Conservation (phyloP, 2,888 invertebrate species). For the Cryptophagus acutangulus region DNA sequence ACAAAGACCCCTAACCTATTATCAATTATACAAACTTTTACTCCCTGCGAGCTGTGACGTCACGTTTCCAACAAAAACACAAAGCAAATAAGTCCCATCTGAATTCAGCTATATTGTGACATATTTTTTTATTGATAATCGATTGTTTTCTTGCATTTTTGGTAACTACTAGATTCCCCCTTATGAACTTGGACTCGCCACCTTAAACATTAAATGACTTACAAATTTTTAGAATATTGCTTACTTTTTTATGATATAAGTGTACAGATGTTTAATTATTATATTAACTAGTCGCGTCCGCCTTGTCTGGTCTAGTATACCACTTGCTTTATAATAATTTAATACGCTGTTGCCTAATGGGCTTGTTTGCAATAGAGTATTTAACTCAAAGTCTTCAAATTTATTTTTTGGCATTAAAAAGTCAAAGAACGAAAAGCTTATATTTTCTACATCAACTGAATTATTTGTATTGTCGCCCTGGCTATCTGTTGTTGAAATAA, state of each 20-base stretch:
- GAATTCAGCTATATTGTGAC: no score
- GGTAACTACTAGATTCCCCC: no score
- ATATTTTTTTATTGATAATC: no score
- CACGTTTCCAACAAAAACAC: no score
- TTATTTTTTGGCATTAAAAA: not conserved
- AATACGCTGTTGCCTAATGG: not conserved
- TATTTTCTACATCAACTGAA: not conserved
- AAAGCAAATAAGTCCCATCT: no score
- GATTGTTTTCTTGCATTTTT: no score
- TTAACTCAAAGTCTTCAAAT: not conserved
- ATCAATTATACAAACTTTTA: no score
- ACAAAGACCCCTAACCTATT: no score
- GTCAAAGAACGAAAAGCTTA: no score
- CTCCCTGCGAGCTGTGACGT: no score
- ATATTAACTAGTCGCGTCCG: not conserved
- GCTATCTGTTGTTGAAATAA: no score
- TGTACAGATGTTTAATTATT: not conserved
- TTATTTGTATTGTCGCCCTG: not conserved
- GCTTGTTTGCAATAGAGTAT: not conserved
- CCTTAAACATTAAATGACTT: not conserved
- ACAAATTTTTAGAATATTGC: not conserved
- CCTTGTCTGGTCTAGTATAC: not conserved
- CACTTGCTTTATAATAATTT: not conserved
- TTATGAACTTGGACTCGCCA: no score
- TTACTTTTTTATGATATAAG: not conserved